Percentiles rank a stretch among this genome's conserved stretches.
Evolutionary conservation across 1,140 invertebrate genomes (phyloP).

Genomic region (Drosophila triauraria): DNA sequence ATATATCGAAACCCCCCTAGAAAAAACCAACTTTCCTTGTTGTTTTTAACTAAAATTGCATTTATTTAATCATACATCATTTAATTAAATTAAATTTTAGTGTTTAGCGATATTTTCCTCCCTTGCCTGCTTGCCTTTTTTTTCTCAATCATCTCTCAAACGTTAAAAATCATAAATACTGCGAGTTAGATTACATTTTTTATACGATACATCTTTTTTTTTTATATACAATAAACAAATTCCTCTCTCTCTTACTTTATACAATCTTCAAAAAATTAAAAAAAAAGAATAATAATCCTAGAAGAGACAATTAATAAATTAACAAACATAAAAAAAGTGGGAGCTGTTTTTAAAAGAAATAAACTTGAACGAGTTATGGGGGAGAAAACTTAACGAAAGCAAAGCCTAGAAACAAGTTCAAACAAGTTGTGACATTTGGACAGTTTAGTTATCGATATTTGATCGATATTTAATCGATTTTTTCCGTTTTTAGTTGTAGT

Average conservation of each 20-base stretch:
- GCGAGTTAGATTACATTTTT: slow-evolving; percentile 65
- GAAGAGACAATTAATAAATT: slow-evolving; percentile 44
- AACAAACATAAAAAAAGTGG: slow-evolving; percentile 38
- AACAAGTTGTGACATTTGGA: slow-evolving; percentile 69
- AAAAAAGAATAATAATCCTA: slow-evolving; percentile 39
- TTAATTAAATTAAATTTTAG: slow-evolving; percentile 73
- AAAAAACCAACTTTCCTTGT: slow-evolving; percentile 25
- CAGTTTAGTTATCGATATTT: slow-evolving; percentile 25
- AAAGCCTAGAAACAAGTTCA: slow-evolving; percentile 23
- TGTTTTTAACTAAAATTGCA: slow-evolving; percentile 80
- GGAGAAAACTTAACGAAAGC: slow-evolving; percentile 61
- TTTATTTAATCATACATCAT: slow-evolving; percentile 78
- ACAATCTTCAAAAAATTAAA: slow-evolving; percentile 20
- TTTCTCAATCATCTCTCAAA: slow-evolving; percentile 39
- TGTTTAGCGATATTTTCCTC: slow-evolving; percentile 43
- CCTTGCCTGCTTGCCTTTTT: slow-evolving; percentile 27
- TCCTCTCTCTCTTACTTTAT: slow-evolving; percentile 10
- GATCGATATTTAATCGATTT: slow-evolving; percentile 15
- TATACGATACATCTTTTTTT: slow-evolving; percentile 17
- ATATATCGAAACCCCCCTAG: background rate
- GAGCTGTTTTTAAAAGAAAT: slow-evolving; percentile 18
- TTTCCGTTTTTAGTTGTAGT: background rate
- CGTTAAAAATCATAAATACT: slow-evolving; percentile 76
- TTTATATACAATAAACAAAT: slow-evolving; percentile 52
- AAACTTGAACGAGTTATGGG: slow-evolving; percentile 50